These are phyloP conservation scores for Tryphoninae sp. DNA, from an alignment of 2,888 invertebrate genomes.

Conservation along the genomic window DNA sequence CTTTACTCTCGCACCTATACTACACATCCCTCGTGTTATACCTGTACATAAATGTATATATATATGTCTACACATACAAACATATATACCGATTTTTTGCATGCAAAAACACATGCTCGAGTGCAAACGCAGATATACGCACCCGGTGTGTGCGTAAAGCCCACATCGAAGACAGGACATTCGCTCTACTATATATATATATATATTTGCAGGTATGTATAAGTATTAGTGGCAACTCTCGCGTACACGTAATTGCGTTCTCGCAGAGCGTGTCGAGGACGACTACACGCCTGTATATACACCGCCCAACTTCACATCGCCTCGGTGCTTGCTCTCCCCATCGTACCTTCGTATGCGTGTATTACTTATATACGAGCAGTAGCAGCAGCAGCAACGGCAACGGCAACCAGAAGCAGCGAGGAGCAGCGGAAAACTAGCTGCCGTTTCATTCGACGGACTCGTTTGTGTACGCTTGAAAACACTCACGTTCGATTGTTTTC, in stretches of 20 bases:
- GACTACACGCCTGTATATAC: conserved; percentile 26
- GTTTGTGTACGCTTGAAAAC: conserved; percentile 57
- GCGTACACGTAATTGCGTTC: conserved; percentile 62
- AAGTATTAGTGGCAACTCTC: conserved; percentile 43
- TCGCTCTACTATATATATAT: conserved; percentile 29
- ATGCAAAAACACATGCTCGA: conserved; percentile 20
- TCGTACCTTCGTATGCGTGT: conserved; percentile 6
- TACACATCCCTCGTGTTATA: conserved; percentile 58
- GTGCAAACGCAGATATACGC: conserved; percentile 17
- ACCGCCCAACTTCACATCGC: background rate
- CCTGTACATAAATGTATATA: conserved; percentile 2
- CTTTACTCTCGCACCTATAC: conserved; percentile 56
- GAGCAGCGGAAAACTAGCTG: conserved; percentile 17
- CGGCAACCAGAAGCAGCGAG: background rate
- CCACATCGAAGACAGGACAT: conserved; percentile 54
- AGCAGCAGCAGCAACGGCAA: background rate
- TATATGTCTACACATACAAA: background rate
- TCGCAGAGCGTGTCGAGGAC: conserved; percentile 64
- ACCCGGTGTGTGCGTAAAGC: conserved; percentile 8
- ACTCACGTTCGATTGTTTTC: conserved; percentile 61
- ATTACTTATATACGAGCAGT: background rate
- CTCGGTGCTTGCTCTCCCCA: background rate
- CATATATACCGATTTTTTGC: background rate
- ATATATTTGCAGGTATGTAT: background rate
- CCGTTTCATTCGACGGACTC: conserved; percentile 45